These are phyloP conservation scores for Rhinolophus sinicus DNA, from an alignment of 2,113 vertebrate genomes.

Conservation along the genomic window DNA sequence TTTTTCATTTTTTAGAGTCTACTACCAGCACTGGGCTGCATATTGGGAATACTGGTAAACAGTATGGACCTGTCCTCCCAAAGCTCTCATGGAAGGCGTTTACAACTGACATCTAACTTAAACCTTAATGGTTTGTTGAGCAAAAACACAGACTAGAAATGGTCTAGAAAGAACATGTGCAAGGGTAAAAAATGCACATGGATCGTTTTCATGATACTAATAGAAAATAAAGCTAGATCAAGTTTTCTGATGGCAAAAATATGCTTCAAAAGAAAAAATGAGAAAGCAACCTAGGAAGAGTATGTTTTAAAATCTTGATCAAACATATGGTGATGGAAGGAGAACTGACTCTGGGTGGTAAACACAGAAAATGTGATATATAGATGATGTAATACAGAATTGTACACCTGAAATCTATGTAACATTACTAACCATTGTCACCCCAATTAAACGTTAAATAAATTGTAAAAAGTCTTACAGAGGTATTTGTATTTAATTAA, in stretches of 20 bases:
- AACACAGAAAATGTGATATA: too few relatives aligned
- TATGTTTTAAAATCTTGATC: not conserved
- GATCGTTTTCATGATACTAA: not conserved
- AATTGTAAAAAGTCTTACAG: not conserved
- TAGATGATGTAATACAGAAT: too few relatives aligned
- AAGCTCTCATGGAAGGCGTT: not conserved
- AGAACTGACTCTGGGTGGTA: too few relatives aligned
- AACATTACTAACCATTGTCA: too few relatives aligned
- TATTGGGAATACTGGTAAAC: not conserved
- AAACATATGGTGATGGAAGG: too few relatives aligned
- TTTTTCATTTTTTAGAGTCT: not conserved
- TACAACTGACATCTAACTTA: not conserved
- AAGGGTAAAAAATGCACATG: not conserved
- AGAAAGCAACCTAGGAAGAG: not conserved
- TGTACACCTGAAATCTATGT: too few relatives aligned
- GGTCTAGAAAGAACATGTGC: not conserved
- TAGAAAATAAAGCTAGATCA: not conserved
- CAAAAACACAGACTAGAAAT: not conserved
- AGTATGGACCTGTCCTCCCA: not conserved
- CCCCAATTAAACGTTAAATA: too few relatives aligned
- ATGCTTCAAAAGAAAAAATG: not conserved
- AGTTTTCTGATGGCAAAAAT: constrained; percentile 25
- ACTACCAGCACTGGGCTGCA: not conserved
- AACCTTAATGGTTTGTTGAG: not conserved
- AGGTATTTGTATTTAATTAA: not conserved